Base-by-base conservation (phyloP, 2,888 invertebrate species). In the Ophion slaviceki region DNA sequence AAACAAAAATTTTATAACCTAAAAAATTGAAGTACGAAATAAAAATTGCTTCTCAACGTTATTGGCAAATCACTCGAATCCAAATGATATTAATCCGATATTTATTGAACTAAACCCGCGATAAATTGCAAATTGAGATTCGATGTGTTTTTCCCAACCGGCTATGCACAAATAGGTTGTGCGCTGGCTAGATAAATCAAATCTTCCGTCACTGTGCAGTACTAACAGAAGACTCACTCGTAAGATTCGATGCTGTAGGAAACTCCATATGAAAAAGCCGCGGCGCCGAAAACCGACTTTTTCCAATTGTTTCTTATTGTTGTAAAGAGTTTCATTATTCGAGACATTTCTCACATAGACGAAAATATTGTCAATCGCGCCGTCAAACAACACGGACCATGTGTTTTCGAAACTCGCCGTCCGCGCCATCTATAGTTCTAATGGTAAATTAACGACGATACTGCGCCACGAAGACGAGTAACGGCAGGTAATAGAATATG, bases 241-340 rank as follows among this genome's bases (percentile, higher is more conserved):
- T 97, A 96, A 94, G 96, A 95, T 91, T 97, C 96, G 92, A 96
- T 96, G 2, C 95, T 94, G 92, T 96, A 97, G 81, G 96, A 95
- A 11, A 95, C 94, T 8, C 97, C 98, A 93, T 97, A 98, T 32
- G 95, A 95, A 40, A 96, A 91, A 5, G 96, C 95, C 74, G 96
- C 94, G 28, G 96, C 95, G 61, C 96, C 97, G 90, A 98, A 95
- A 0, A 96, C 94, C 0, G 97, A 97, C 92, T 98, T 99, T 92
- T 99, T 99, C 98, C 98, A 98, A 94, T 99, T 96, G 94, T 96
- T 97, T 91, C 97, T 94, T 68, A 98, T 93, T 4, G 96, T 96
- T 95, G 95, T 96, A 14, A 95, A 95, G 88, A 96, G 95, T 94
- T 96, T 97, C 28, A 96, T 92, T 88, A 97, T 92, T 64, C 88